phyloP scores from a whole-genome alignment of 2,797 vertebrate genomes.

The Myripristis murdjan region DNA sequence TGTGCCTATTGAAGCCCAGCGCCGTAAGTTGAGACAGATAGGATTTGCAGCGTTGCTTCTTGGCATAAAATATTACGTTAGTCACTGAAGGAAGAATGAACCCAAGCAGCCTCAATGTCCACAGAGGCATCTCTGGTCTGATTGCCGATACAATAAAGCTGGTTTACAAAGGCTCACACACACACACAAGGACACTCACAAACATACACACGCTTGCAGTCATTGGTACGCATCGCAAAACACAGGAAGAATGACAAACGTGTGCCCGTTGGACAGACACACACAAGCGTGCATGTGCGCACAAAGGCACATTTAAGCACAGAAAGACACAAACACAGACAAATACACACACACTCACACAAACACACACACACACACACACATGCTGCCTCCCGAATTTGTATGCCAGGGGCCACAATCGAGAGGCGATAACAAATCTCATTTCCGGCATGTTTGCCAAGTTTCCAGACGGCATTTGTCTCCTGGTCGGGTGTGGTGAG shows the following conservation, averaged over 20 bases:
- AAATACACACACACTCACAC: slow-evolving; percentile 8
- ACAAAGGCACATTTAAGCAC: slow-evolving; percentile 47
- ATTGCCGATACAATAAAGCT: slow-evolving; percentile 51
- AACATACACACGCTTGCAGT: slow-evolving; percentile 45
- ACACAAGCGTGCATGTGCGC: not conserved
- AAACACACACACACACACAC: slow-evolving; percentile 26
- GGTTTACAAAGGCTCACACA: slow-evolving; percentile 41
- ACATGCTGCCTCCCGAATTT: slow-evolving; percentile 25
- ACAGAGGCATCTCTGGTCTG: slow-evolving; percentile 34
- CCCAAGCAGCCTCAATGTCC: slow-evolving; percentile 33
- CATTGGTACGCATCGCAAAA: slow-evolving; percentile 66
- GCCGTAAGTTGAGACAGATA: slow-evolving; percentile 59
- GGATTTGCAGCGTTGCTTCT: slow-evolving; percentile 61
- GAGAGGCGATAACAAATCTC: slow-evolving; percentile 75
- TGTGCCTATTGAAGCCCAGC: slow-evolving; percentile 62
- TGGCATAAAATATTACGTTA: slow-evolving; percentile 56
- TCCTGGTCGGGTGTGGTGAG: slow-evolving; percentile 62
- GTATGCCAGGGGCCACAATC: slow-evolving; percentile 54
- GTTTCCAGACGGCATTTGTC: slow-evolving; percentile 73
- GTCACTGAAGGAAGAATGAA: slow-evolving; percentile 48
- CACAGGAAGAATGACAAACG: slow-evolving; percentile 37
- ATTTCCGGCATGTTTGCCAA: slow-evolving; percentile 77
- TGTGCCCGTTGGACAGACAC: slow-evolving; percentile 3
- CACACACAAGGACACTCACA: too few relatives aligned
- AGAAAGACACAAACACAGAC: not conserved